These are phyloP conservation scores for Synanthedon formicaeformis DNA, from an alignment of 2,888 invertebrate species.

Conservation along the genomic window DNA sequence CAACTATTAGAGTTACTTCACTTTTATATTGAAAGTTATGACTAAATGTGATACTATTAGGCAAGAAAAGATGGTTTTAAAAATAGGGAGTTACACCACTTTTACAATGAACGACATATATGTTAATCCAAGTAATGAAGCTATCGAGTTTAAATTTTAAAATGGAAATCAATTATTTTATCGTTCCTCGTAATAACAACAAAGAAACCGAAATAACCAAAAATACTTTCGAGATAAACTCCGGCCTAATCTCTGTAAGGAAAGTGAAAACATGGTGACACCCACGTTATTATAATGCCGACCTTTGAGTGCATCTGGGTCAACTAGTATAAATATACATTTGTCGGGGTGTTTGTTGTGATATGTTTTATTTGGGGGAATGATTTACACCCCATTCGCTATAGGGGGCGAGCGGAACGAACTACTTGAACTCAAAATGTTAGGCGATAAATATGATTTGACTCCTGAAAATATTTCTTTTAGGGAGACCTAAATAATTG, in stretches of 20 bases:
- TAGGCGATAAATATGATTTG: no score
- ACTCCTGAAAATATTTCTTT: no score
- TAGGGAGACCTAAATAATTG: no score
- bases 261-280: slow-evolving; percentile 8
- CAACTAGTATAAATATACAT: not conserved
- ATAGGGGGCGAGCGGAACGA: not conserved
- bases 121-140: no score
- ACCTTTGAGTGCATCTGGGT: not conserved
- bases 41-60: no score
- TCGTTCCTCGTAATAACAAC: slow-evolving; percentile 2
- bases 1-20: no score
- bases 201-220: slow-evolving; percentile 9
- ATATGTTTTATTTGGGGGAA: not conserved
- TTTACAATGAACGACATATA: no score
- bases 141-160: no score
- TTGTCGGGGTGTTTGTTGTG: not conserved
- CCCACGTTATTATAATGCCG: not conserved
- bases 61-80: no score
- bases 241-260: slow-evolving; percentile 12
- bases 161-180: not conserved
- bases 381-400: not conserved
- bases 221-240: slow-evolving; percentile 13
- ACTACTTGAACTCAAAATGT: not conserved
- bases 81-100: no score
- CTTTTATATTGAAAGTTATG: no score